Evolutionary conservation across 2,888 invertebrate species (phyloP).

Genomic region (Andrena dorsata): DNA sequence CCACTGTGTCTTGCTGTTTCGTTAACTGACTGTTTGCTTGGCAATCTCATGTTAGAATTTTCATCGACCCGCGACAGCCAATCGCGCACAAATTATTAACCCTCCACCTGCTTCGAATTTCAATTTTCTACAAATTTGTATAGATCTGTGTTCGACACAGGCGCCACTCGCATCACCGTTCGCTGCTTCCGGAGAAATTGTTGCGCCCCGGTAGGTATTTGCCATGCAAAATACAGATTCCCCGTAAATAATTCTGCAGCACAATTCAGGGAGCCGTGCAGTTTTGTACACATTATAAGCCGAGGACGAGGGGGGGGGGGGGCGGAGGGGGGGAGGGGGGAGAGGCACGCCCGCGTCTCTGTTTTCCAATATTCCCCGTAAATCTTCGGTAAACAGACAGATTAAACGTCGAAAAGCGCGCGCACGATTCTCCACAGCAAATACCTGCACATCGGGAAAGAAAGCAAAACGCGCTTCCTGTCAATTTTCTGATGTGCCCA

Average conservation of each 20-base stretch:
- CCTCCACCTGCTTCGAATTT: neutral
- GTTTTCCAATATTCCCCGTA: conserved; percentile 22
- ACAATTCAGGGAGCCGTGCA: neutral
- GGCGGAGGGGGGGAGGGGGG: neutral
- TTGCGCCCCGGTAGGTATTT: neutral
- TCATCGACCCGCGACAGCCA: neutral
- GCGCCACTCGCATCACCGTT: too few relatives aligned
- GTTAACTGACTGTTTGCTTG: neutral
- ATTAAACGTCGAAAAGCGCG: conserved; percentile 39
- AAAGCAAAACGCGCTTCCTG: conserved; percentile 34
- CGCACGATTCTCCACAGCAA: conserved; percentile 27
- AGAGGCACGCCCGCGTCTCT: conserved; percentile 9
- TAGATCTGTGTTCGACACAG: too few relatives aligned
- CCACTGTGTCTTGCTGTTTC: too few relatives aligned
- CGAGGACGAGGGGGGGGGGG: neutral
- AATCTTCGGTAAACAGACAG: conserved; percentile 30
- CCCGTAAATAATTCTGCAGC: neutral
- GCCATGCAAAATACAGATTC: neutral
- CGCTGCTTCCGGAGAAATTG: neutral
- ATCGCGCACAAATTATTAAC: too few relatives aligned
- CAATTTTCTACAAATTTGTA: neutral
- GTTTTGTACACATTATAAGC: neutral
- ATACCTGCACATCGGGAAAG: conserved; percentile 18
- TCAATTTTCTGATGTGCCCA: neutral
- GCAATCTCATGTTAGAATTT: neutral